These are phyloP conservation scores for Osmoderma eremita DNA, from an alignment of 2,888 invertebrate genomes.

Conservation along the genomic window DNA sequence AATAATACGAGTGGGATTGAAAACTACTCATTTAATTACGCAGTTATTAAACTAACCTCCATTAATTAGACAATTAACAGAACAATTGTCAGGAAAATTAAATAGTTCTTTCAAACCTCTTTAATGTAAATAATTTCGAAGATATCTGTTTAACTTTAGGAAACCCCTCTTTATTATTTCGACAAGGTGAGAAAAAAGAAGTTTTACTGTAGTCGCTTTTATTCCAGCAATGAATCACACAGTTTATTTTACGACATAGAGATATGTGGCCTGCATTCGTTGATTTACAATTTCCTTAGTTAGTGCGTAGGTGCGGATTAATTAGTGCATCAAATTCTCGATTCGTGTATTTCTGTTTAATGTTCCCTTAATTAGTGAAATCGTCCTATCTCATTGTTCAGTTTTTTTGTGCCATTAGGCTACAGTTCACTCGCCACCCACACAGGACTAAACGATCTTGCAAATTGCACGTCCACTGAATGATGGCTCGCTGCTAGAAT, in stretches of 20 bases:
- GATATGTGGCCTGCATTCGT: background rate
- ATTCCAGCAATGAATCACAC: too few species aligned
- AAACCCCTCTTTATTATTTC: too few species aligned
- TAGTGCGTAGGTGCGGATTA: background rate
- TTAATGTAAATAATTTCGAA: too few species aligned
- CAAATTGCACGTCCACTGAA: slow-evolving; percentile 28
- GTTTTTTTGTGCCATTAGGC: slow-evolving; percentile 9
- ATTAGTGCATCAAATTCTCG: slow-evolving; percentile 13
- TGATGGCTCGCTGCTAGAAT: slow-evolving; percentile 24
- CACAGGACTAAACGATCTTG: slow-evolving; percentile 20
- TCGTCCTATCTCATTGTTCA: slow-evolving; percentile 2
- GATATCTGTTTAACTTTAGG: too few species aligned
- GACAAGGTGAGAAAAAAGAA: too few species aligned
- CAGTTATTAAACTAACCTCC: too few species aligned
- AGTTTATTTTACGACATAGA: background rate
- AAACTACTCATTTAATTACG: slow-evolving; percentile 4
- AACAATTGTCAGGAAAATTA: too few species aligned
- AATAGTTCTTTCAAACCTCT: too few species aligned
- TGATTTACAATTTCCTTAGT: background rate
- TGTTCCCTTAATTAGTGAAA: slow-evolving; percentile 15
- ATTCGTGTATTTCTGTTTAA: slow-evolving; percentile 11
- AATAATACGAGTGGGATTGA: slow-evolving; percentile 5
- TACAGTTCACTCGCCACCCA: slow-evolving; percentile 16
- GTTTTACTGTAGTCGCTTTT: too few species aligned
- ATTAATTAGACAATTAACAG: too few species aligned